Evolutionary conservation across 2,797 vertebrate genomes (phyloP).

Genomic region (Phoeniculus purpureus): DNA sequence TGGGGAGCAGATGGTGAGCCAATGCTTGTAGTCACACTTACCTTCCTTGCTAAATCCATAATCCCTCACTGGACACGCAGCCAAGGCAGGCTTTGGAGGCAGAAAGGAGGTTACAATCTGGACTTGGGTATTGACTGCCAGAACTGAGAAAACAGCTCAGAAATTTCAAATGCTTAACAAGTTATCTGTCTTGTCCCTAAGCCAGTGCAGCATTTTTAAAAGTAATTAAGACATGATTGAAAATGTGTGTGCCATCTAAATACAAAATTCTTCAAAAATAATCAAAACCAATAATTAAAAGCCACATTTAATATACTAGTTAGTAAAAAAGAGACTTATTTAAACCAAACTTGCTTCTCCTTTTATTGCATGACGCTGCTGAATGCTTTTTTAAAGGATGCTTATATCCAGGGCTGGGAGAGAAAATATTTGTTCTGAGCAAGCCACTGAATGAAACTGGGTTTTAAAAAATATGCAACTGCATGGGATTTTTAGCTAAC

Average conservation of each 20-base stretch:
- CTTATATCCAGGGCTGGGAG: conserved; percentile 18
- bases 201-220: conserved; percentile 94
- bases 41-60: conserved; percentile 99
- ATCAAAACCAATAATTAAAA: conserved; percentile 82
- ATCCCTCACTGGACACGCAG: conserved; percentile 99
- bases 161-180: conserved; percentile 99
- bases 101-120: conserved; percentile 99
- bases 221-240: conserved; percentile 99
- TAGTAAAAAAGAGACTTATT: conserved; percentile 66
- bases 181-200: conserved; percentile 97
- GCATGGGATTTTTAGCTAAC: conserved; percentile 37
- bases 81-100: conserved; percentile 99
- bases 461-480: background rate
- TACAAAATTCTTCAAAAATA: conserved; percentile 83
- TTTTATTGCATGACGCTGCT: conserved; percentile 1
- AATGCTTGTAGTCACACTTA: conserved; percentile 99
- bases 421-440: conserved; percentile 29
- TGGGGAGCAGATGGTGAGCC: conserved; percentile 99
- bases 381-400: conserved; percentile 10
- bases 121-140: conserved; percentile 94
- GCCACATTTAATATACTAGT: conserved; percentile 75
- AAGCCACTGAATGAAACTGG: background rate
- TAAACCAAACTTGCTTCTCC: conserved; percentile 65
- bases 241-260: conserved; percentile 87
- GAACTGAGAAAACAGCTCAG: conserved; percentile 93